Evolutionary conservation across 2,888 invertebrate species (phyloP).

Genomic region (Eupelmus urozonus): DNA sequence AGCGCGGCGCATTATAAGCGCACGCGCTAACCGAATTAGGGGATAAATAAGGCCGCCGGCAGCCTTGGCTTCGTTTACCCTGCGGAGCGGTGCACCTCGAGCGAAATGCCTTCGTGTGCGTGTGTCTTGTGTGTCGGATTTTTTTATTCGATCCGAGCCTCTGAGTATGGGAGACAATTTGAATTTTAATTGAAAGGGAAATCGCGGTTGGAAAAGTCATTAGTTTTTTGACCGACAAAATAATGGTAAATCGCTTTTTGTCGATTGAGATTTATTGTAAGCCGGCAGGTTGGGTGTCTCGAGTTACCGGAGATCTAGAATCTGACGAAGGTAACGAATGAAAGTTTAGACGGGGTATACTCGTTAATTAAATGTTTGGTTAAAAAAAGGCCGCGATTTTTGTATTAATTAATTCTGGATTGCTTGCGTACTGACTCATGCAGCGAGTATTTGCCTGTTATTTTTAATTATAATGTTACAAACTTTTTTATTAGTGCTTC

Average conservation of each 20-base stretch:
- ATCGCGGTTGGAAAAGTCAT: constrained; percentile 10
- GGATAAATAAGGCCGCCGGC: too few species aligned
- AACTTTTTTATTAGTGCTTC: too few species aligned
- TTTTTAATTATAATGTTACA: too few species aligned
- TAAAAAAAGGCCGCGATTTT: too few species aligned
- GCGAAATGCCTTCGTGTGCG: not conserved
- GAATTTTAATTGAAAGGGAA: constrained; percentile 22
- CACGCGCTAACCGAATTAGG: not conserved
- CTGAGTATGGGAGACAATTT: constrained; percentile 23
- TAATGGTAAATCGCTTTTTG: not conserved
- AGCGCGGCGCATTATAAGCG: not conserved
- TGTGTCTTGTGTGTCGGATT: not conserved
- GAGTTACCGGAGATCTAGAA: too few species aligned
- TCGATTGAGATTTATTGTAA: not conserved
- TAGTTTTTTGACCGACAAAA: constrained; percentile 13
- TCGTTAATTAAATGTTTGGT: too few species aligned
- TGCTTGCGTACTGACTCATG: too few species aligned
- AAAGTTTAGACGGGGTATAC: too few species aligned
- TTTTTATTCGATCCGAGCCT: not conserved
- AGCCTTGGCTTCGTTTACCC: not conserved
- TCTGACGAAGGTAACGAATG: too few species aligned
- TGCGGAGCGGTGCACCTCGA: not conserved
- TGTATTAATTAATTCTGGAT: too few species aligned
- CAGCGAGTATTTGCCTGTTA: too few species aligned
- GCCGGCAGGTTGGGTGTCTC: too few species aligned